Percentiles rank a stretch among this genome's conserved stretches.
Evolutionary conservation across 1,140 invertebrate species (phyloP).

Genomic region (Polypedilum vanderplanki): DNA sequence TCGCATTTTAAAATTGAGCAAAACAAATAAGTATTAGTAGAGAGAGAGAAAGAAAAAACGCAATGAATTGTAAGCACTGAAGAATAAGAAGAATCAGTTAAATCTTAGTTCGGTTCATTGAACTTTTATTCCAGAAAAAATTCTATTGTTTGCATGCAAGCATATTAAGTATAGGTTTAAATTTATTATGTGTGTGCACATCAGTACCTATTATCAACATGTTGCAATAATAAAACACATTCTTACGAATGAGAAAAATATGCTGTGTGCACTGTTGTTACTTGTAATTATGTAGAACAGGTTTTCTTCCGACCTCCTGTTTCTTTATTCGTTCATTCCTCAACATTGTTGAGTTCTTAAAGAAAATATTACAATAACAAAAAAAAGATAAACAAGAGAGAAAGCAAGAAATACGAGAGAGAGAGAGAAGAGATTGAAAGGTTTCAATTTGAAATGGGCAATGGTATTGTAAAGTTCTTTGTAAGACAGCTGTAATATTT

Average conservation of each 20-base stretch:
- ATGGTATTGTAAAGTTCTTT: too few relatives aligned
- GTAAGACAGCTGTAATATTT: too few relatives aligned
- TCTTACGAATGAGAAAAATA: not conserved
- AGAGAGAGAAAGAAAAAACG: not conserved
- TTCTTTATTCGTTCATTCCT: too few relatives aligned
- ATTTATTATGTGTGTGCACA: slow-evolving; percentile 12
- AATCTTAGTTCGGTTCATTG: not conserved
- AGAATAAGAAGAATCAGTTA: slow-evolving; percentile 2
- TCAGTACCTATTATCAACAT: not conserved
- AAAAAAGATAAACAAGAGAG: too few relatives aligned
- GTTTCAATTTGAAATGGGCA: too few relatives aligned
- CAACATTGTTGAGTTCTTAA: too few relatives aligned
- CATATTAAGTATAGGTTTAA: not conserved
- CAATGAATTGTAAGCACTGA: not conserved
- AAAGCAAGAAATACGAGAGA: too few relatives aligned
- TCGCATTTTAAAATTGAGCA: slow-evolving; percentile 17
- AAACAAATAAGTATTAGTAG: not conserved
- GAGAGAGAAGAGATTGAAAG: too few relatives aligned
- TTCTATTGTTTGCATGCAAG: not conserved
- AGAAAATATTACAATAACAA: too few relatives aligned
- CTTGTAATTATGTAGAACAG: too few relatives aligned
- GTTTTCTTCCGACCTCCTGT: too few relatives aligned
- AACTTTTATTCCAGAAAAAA: slow-evolving; percentile 11
- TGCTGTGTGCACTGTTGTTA: too few relatives aligned
- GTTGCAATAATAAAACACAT: not conserved